Evolutionary conservation across 2,113 vertebrate species (phyloP), one percentile per base, ranked within the genome.

Genomic region (Gymnogyps californianus): DNA sequence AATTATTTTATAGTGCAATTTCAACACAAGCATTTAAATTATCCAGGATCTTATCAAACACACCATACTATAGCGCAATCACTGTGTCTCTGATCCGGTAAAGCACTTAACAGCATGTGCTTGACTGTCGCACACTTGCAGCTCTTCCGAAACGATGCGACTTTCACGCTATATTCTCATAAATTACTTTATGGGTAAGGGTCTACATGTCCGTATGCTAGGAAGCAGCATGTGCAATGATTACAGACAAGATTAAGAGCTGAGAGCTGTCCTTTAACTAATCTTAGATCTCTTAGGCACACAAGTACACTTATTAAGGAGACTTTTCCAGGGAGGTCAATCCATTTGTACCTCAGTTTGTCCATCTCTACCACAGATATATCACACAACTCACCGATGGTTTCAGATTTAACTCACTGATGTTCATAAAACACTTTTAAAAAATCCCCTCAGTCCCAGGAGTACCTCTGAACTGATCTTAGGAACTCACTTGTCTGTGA

Each of bases 311-410:
- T 89, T 44, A 28, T 2, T 59, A 22, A 54, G 36, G 38, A 57
- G 46, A 59, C 29, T 78, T 47, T 55, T 84, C 22, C 36, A 46
- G 13, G 10, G 32, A 67, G 40, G 15, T 22, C 59, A 78, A 11
- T 13, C 25, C 61, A 67, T n/a, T 2, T n/a, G 8, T 9, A 64
- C 19, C 59, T 76, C 61, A n/a, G 24, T 46, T 34, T 76, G 34
- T 19, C 62, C 61, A 52, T 8, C 34, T 42, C 76, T 10, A 19
- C 52, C 44, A 49, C 11, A 54, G 44, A 8, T 2, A 4, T 0
- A 25, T 5, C 51, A 52, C 67, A 34, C 58, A 78, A 6, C 16
- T 32, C 62, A 36, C 16, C 0, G 0, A 4, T 3, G 15, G 13
- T 36, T 49, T 28, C 47, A 71, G 64, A 85, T n/a, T 84, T 75